Base-by-base conservation (phyloP, 2,113 vertebrate species). In the Glaucidium brasilianum region DNA sequence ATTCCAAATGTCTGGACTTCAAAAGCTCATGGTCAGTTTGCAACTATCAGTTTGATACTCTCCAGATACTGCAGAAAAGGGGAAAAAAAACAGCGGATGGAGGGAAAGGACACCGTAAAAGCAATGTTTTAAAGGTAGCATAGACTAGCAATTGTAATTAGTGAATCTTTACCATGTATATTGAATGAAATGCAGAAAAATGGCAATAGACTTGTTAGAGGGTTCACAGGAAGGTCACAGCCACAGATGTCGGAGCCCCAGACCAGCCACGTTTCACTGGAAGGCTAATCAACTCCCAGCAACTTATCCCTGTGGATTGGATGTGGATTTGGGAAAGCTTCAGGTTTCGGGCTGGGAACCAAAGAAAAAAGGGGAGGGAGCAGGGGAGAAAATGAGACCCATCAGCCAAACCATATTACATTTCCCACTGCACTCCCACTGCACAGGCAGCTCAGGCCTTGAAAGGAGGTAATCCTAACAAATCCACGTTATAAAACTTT, bases 221-320 rank as follows among this genome's bases (percentile, higher is more conserved):
- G 72, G 97, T 97, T 98, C 97, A 97, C 12, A 3, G 94, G 74
- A 67, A 91, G 96, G 98, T 97, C 96, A 94, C 0, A 0, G 93
- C 50, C 83, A 47, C 94, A 90, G 80, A 93, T 94, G 95, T 89
- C 67, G 5, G 77, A 74, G 79, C 16, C 47, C 37, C 63, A 79
- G 91, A 56, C 30, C 52, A 80, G 92, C 34, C 85, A 84, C 43
- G 3, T 96, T 92, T 95, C 93, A 80, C 79, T 88, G 91, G 66
- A 94, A 96, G 52, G 73, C 49, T 37, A 64, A 84, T 15, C 1
- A 11, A 76, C 82, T 91, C 89, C 79, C 76, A 66, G 55, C 41
- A 74, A 88, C 32, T 35, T 64, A 34, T 86, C 94, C 94, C 92
- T 59, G 25, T 4, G 90, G 96, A 84, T 58, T 79, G 53, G 39